phyloP scores from a whole-genome alignment of 2,888 invertebrate species.

The Antheraea assamensis region DNA sequence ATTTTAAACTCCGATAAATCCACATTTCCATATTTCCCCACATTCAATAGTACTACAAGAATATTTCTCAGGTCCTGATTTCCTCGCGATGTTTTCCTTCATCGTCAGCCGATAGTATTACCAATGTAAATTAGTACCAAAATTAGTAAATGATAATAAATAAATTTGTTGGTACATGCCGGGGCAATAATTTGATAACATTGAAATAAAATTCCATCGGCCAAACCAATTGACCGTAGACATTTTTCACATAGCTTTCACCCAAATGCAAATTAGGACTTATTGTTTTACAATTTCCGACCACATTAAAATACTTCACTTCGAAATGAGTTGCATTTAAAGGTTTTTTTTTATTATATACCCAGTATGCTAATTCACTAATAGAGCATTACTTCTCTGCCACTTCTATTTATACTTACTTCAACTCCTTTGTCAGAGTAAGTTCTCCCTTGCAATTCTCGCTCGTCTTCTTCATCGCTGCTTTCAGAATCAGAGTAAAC shows the following conservation, averaged over 20 bases:
- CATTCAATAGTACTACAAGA: no score
- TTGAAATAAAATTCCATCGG: no score
- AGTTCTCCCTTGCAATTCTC: slow-evolving; percentile 90
- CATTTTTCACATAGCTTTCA: not conserved
- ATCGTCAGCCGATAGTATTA: no score
- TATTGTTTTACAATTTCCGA: not conserved
- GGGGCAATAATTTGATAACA: no score
- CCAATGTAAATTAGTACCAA: no score
- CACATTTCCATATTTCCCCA: no score
- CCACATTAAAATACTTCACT: not conserved
- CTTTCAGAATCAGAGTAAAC: slow-evolving; percentile 83
- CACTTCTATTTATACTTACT: slow-evolving; percentile 59
- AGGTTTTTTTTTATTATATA: not conserved
- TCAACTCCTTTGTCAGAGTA: slow-evolving; percentile 89
- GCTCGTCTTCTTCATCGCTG: slow-evolving; percentile 88
- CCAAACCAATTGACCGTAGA: no score
- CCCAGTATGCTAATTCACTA: not conserved
- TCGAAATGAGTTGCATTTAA: not conserved
- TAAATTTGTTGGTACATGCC: no score
- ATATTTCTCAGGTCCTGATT: no score
- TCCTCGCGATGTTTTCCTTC: no score
- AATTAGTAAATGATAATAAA: no score
- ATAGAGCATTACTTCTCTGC: not conserved
- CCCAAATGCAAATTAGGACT: not conserved
- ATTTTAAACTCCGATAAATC: no score